phyloP scores from a whole-genome alignment of 2,113 vertebrate genomes.

The Platichthys flesus region DNA sequence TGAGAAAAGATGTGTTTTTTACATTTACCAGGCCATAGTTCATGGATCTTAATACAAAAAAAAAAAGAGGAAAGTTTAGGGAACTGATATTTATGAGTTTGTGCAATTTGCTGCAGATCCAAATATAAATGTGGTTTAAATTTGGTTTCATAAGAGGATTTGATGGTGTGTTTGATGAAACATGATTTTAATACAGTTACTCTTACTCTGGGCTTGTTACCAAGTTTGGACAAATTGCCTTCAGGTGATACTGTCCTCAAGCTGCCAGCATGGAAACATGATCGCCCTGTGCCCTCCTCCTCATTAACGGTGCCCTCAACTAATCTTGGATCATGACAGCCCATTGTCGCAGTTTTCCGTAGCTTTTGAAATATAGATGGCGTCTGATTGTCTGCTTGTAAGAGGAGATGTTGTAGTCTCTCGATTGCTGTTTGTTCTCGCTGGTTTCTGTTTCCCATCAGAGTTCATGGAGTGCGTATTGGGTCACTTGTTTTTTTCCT shows the following conservation, averaged over 20 bases:
- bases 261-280: slow-evolving; percentile 37
- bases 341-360: slow-evolving; percentile 76
- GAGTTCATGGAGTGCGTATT: slow-evolving; percentile 18
- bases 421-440: slow-evolving; percentile 64
- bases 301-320: slow-evolving; percentile 63
- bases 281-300: slow-evolving; percentile 43
- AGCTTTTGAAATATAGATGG: slow-evolving; percentile 75
- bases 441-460: slow-evolving; percentile 57
- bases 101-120: no score
- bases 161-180: background rate
- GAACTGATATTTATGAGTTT: no score
- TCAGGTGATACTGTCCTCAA: slow-evolving; percentile 33
- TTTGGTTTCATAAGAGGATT: background rate
- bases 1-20: no score
- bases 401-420: slow-evolving; percentile 65
- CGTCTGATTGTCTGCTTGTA: slow-evolving; percentile 72
- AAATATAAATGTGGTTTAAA: no score
- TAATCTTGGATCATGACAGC: slow-evolving; percentile 67
- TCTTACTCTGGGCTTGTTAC: slow-evolving; percentile 37
- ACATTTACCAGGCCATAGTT: no score
- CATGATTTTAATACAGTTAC: slow-evolving; percentile 20
- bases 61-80: no score
- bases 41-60: no score
- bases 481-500: slow-evolving; percentile 50
- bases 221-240: slow-evolving; percentile 52